Conservation (phyloP, 2,113 vertebrate genomes). For the Neogobius melanostomus region DNA sequence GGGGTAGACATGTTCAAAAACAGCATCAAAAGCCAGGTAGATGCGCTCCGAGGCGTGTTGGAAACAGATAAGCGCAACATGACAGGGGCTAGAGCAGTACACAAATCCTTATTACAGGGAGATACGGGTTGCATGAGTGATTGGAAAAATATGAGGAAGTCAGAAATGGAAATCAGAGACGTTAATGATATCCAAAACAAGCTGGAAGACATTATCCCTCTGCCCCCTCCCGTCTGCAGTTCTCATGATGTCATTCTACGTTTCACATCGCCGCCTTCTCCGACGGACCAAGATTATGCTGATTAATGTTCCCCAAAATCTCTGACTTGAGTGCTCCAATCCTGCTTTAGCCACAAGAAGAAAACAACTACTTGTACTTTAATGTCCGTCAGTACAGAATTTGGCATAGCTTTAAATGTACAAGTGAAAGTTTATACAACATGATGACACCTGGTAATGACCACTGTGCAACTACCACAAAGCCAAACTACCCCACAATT, state of each 20-base stretch:
- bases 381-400: too few relatives aligned
- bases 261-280: constrained; percentile 28
- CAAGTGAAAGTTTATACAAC: not conserved
- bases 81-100: too few relatives aligned
- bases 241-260: constrained; percentile 73
- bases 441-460: not conserved
- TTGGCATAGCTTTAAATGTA: not conserved
- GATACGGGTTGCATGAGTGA: not conserved
- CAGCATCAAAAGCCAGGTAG: too few relatives aligned
- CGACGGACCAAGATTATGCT: constrained; percentile 53
- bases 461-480: not conserved
- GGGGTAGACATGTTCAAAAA: too few relatives aligned
- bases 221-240: constrained; percentile 41
- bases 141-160: constrained; percentile 5
- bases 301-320: constrained; percentile 35
- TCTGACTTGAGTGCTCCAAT: constrained; percentile 14
- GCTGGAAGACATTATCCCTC: constrained; percentile 71
- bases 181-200: constrained; percentile 54
- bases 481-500: not conserved
- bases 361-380: not conserved
- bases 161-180: constrained; percentile 5
- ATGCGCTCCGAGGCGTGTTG: too few relatives aligned
- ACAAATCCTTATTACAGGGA: too few relatives aligned
- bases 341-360: not conserved
- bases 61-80: too few relatives aligned